Percentiles rank a stretch among this genome's conserved stretches.
Evolutionary conservation across 2,888 invertebrate species (phyloP).

Genomic region (Conchocele bisecta): DNA sequence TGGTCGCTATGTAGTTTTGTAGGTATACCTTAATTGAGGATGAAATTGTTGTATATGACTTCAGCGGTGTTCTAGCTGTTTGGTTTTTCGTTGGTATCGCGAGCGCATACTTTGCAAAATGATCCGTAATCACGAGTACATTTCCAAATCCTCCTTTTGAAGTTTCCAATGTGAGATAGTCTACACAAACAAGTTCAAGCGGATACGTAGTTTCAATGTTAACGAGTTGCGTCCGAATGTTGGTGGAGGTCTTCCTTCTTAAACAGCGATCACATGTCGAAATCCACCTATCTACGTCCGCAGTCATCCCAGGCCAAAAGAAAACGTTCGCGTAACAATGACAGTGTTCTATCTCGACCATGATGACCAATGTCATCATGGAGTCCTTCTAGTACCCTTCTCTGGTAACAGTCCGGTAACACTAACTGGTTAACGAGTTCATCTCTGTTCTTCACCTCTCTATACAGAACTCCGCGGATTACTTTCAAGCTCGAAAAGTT

Average conservation of each 20-base stretch:
- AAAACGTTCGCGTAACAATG: constrained; percentile 18
- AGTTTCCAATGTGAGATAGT: constrained; percentile 5
- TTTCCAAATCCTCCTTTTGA: neutral
- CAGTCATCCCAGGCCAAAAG: constrained; percentile 27
- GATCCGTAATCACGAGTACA: neutral
- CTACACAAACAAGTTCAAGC: constrained; percentile 26
- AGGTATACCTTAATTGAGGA: neutral
- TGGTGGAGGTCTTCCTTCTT: constrained; percentile 7
- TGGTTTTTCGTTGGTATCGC: constrained; percentile 2
- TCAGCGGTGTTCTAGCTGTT: constrained; percentile 8
- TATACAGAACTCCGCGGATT: constrained; percentile 9
- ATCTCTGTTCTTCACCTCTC: neutral
- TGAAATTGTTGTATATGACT: neutral
- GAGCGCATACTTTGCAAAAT: no score
- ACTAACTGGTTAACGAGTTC: constrained; percentile 2
- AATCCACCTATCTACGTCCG: constrained; percentile 10
- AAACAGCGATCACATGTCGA: constrained; percentile 15
- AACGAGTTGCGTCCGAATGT: no score
- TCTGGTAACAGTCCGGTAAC: neutral
- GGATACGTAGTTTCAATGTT: constrained; percentile 15
- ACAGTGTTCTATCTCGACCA: constrained; percentile 22
- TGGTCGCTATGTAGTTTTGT: neutral
- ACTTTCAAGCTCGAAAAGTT: neutral
- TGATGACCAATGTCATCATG: constrained; percentile 22
- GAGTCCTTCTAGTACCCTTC: constrained; percentile 1